phyloP scores from a whole-genome alignment of 2,888 invertebrate species.

The Hirtodrosophila duncani region DNA sequence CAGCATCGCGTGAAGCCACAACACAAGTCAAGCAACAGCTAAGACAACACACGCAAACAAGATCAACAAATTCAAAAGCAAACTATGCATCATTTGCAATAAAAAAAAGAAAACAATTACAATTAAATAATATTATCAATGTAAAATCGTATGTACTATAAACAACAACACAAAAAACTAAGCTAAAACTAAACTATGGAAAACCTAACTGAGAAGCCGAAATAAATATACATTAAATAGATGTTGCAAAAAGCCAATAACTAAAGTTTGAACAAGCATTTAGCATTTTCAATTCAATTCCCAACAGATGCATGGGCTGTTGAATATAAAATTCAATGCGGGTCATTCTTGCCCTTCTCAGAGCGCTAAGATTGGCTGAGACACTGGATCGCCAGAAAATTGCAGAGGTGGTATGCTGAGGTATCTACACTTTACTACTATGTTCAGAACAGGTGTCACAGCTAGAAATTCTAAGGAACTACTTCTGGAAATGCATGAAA shows the following conservation, averaged over 20 bases:
- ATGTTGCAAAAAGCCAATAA: conserved; percentile 56
- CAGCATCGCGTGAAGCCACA: conserved; percentile 21
- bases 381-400: too few relatives aligned
- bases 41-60: conserved; percentile 20
- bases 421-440: too few relatives aligned
- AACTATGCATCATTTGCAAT: neutral
- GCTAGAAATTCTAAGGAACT: too few relatives aligned
- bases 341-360: too few relatives aligned
- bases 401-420: too few relatives aligned
- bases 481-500: too few relatives aligned
- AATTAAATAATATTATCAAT: conserved; percentile 64
- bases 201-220: conserved; percentile 32
- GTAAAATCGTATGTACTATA: conserved; percentile 67
- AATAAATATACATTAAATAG: conserved; percentile 70
- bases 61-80: neutral
- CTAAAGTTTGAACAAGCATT: too few relatives aligned
- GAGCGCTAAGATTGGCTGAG: too few relatives aligned
- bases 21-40: conserved; percentile 37
- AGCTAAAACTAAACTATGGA: conserved; percentile 12
- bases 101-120: conserved; percentile 24
- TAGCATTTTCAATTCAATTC: too few relatives aligned
- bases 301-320: too few relatives aligned
- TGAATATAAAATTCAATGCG: too few relatives aligned
- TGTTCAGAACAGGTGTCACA: too few relatives aligned
- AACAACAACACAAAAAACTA: conserved; percentile 28